Base-by-base conservation (phyloP, 2,888 invertebrate genomes). In the Leptopilina myrica region DNA sequence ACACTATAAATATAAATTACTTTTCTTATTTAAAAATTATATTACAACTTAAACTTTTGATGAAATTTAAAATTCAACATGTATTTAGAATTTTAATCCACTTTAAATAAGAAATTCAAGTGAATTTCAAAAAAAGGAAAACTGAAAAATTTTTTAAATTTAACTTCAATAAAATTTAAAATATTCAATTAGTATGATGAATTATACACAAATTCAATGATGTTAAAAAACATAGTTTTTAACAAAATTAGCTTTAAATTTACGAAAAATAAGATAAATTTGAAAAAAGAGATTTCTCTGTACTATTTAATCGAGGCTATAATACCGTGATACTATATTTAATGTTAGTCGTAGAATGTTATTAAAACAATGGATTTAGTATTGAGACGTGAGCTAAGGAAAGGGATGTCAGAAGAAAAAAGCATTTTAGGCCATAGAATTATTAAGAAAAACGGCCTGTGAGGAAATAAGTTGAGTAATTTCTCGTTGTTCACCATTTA, bases 311-410 rank as follows among this genome's bases (percentile, higher is more conserved):
- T 62, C 62, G 62, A 62, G 62, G 62, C 62, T 62, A 9, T 49
- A 8, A 49, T 62, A 62, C 62, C 62, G 62, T 62, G 62, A 62
- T n/a, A 62, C n/a, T 20, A 62, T 62, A 62, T 62, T 62, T 62
- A 62, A 62, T 62, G 62, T 62, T 62, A 62, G 62, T 62, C 20
- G 62, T 62, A 62, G 62, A 62, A 62, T 20, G 62, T 62, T 62
- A n/a, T 62, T 62, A 20, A 62, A 20, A 62, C 62, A 62, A 20
- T 62, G 62, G 62, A 62, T 62, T 62, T 20, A 62, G 62, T 62
- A 62, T 62, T 62, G 62, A 62, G 62, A 62, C 62, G 20, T 62
- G 62, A 62, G 20, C 20, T 62, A 15, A 15, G 9, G 33, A 20
- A 20, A 9, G 9, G 20, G 62, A 62, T 15, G 12, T n/a, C n/a